phyloP scores from a whole-genome alignment of 2,113 vertebrate species.

The Sturnus vulgaris region DNA sequence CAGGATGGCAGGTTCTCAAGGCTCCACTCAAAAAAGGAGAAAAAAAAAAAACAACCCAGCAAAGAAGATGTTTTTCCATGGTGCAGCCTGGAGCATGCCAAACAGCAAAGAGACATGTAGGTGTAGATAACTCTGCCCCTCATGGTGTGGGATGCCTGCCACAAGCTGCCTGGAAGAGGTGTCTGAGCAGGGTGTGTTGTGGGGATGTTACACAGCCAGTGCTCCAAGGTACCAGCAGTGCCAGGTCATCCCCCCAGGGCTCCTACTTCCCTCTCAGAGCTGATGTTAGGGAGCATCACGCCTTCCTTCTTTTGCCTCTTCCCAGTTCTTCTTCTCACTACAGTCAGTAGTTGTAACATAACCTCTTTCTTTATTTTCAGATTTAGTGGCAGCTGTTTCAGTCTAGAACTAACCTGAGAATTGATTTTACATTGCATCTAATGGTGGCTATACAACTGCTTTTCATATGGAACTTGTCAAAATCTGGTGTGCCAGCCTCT shows the following conservation, averaged over 20 bases:
- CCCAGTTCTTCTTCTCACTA: background rate
- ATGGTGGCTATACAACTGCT: background rate
- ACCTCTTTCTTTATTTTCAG: background rate
- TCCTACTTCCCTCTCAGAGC: background rate
- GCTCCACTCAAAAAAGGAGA: background rate
- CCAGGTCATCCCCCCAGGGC: background rate
- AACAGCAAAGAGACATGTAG: background rate
- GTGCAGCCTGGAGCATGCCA: background rate
- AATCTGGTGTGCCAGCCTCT: background rate
- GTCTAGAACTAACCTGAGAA: background rate
- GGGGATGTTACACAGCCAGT: background rate
- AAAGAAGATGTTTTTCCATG: background rate
- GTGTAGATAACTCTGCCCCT: background rate
- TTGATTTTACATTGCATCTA: background rate
- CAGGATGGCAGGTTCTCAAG: background rate
- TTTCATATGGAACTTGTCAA: background rate
- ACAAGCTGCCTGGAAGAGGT: background rate
- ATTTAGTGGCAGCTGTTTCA: background rate
- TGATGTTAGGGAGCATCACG: accelerated
- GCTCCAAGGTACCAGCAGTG: background rate
- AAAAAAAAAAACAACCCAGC: background rate
- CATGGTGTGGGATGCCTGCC: background rate
- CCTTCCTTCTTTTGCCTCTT: background rate
- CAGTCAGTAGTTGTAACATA: background rate
- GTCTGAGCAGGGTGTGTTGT: background rate